A percentile compares a stretch with the other conserved stretches of the same genome.
Evolutionary conservation across 2,888 invertebrate genomes (phyloP).

Genomic region (Cyclophora albipunctata): DNA sequence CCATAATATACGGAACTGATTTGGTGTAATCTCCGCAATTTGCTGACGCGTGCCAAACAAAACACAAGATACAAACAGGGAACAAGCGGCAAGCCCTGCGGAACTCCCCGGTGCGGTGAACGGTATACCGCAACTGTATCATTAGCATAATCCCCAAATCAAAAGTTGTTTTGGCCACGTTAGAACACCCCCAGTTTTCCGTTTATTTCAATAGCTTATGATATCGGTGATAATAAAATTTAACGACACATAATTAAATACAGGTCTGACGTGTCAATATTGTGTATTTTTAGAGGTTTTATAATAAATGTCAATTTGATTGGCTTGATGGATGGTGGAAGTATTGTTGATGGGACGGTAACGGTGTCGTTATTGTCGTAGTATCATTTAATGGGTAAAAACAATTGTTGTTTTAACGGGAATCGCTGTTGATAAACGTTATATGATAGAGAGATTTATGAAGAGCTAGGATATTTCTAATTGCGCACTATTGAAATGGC

Average conservation of each 20-base stretch:
- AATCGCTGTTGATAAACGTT: too few relatives aligned
- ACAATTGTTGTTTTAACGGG: too few relatives aligned
- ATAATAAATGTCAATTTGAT: too few relatives aligned
- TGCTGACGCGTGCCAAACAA: conserved; percentile 2
- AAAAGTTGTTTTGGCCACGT: conserved; percentile 39
- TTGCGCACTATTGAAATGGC: too few relatives aligned
- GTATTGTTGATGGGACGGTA: not conserved
- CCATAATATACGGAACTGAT: not conserved
- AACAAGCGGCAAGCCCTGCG: too few relatives aligned
- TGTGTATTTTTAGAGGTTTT: conserved; percentile 1
- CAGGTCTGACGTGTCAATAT: conserved; percentile 22
- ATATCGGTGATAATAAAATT: conserved; percentile 16
- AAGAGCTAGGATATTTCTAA: too few relatives aligned
- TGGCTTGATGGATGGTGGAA: too few relatives aligned
- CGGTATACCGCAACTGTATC: conserved; percentile 1
- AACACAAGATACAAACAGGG: too few relatives aligned
- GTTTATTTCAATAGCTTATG: conserved; percentile 1
- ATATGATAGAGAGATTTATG: too few relatives aligned
- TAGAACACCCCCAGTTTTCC: conserved; percentile 15
- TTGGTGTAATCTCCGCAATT: conserved; percentile 5
- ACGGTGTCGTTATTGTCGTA: not conserved
- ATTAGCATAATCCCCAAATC: conserved; percentile 25
- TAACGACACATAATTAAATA: conserved; percentile 20
- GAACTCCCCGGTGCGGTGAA: too few relatives aligned
- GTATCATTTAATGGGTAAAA: too few relatives aligned